Conservation (phyloP, 2,888 invertebrate genomes). For the Agriopis aurantiaria region DNA sequence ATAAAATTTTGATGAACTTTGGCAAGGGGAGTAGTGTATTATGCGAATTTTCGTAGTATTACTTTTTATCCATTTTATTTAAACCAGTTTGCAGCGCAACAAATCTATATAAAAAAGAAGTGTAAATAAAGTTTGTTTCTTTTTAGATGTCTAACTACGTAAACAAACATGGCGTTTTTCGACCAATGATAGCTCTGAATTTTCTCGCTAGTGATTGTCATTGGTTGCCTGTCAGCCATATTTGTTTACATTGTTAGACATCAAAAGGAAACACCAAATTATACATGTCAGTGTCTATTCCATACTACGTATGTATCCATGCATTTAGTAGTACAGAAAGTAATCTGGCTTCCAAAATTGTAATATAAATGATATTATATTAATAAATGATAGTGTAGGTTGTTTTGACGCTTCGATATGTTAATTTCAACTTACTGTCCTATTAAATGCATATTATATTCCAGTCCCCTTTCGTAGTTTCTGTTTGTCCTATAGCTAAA, state of each 20-base stretch:
- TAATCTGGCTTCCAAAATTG: constrained; percentile 44
- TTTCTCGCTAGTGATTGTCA: too few relatives aligned
- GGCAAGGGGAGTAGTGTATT: too few relatives aligned
- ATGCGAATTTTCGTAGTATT: too few relatives aligned
- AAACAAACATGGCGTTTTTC: too few relatives aligned
- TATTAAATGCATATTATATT: constrained; percentile 68
- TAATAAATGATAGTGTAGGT: constrained; percentile 31
- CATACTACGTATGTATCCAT: constrained; percentile 48
- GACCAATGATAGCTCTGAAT: too few relatives aligned
- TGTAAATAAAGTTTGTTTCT: too few relatives aligned
- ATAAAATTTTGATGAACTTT: too few relatives aligned
- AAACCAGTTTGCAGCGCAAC: too few relatives aligned
- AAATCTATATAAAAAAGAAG: too few relatives aligned
- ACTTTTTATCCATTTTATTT: too few relatives aligned
- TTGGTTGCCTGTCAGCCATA: too few relatives aligned
- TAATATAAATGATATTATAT: constrained; percentile 39
- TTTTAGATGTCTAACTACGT: too few relatives aligned
- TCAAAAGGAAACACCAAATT: not conserved
- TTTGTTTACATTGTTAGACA: not conserved
- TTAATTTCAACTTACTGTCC: constrained; percentile 47
- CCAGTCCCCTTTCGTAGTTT: constrained; percentile 73
- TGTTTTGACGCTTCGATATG: constrained; percentile 42
- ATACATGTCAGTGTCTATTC: constrained; percentile 49
- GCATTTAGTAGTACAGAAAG: constrained; percentile 54
- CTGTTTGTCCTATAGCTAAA: constrained; percentile 72